These are phyloP conservation scores for Tylochromis polylepis DNA, from an alignment of 2,113 vertebrate genomes.

Conservation along the genomic window DNA sequence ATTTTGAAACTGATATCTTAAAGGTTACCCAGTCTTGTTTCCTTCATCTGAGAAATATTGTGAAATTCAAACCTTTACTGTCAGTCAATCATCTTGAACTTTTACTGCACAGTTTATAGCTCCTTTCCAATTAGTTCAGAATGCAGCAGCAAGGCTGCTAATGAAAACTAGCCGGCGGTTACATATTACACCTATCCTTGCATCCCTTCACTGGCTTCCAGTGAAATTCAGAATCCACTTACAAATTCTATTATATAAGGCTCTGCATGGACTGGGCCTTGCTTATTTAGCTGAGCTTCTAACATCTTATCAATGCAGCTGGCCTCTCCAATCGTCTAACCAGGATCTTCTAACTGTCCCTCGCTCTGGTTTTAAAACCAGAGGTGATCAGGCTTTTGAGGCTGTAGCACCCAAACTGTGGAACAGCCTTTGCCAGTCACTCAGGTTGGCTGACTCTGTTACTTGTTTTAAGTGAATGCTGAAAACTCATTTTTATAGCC, in stretches of 20 bases:
- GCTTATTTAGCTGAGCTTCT: not conserved
- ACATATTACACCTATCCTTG: not conserved
- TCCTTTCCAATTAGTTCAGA: not conserved
- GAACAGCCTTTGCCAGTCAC: not conserved
- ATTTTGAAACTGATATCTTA: not conserved
- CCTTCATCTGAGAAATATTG: not conserved
- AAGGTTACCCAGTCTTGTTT: not conserved
- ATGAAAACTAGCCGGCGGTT: rapidly evolving
- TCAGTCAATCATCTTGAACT: not conserved
- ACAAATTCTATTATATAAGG: not conserved
- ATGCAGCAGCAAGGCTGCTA: not conserved
- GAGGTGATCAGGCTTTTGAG: not conserved
- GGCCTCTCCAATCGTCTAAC: not conserved
- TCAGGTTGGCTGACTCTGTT: not conserved
- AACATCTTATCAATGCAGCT: not conserved
- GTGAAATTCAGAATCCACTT: not conserved
- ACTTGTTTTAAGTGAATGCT: too few relatives aligned
- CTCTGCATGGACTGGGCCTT: not conserved
- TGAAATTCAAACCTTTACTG: not conserved
- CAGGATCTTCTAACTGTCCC: not conserved
- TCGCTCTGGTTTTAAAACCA: not conserved
- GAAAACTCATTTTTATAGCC: not conserved
- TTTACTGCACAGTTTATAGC: not conserved
- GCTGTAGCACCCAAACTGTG: not conserved
- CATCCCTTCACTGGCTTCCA: not conserved